Percentiles rank a stretch among this genome's conserved stretches.
Conservation (phyloP, 30 jellyfish, hydroid and myxozoan species). For the Nemopilema nomurai region DNA sequence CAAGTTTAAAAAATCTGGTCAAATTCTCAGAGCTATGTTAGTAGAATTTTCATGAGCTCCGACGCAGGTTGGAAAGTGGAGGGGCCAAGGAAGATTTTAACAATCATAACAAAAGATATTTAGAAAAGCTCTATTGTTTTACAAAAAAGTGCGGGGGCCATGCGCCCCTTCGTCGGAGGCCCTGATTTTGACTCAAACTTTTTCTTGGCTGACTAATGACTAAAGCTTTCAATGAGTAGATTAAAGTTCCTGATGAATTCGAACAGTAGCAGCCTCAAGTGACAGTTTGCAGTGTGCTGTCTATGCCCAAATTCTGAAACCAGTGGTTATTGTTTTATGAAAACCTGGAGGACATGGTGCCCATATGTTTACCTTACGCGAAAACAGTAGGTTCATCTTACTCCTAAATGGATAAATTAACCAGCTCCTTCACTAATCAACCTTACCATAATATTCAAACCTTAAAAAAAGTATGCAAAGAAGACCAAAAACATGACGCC, state of each 20-base stretch:
- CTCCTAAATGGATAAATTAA: no score
- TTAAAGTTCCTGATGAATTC: not conserved
- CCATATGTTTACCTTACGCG: not conserved
- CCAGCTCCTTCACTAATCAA: no score
- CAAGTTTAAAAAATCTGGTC: not conserved
- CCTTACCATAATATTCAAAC: no score
- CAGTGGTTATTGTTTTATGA: not conserved
- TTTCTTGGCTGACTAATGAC: not conserved
- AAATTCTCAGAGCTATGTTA: not conserved
- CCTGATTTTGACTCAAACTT: not conserved
- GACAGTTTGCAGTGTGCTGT: not conserved
- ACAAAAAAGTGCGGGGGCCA: not conserved
- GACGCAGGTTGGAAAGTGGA: not conserved
- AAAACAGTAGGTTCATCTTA: no score
- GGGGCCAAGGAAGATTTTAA: not conserved
- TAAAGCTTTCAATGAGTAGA: not conserved
- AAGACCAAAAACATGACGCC: no score
- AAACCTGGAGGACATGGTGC: not conserved
- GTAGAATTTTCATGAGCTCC: not conserved
- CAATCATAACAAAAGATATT: slow-evolving; percentile 1
- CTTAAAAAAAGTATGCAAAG: no score
- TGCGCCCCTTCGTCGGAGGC: not conserved
- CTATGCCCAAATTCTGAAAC: not conserved
- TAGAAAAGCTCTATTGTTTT: not conserved
- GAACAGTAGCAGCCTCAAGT: not conserved